These are phyloP conservation scores for Actinernus sp. DNA, from an alignment of 92 coral and sea anemone species.

Conservation along the genomic window DNA sequence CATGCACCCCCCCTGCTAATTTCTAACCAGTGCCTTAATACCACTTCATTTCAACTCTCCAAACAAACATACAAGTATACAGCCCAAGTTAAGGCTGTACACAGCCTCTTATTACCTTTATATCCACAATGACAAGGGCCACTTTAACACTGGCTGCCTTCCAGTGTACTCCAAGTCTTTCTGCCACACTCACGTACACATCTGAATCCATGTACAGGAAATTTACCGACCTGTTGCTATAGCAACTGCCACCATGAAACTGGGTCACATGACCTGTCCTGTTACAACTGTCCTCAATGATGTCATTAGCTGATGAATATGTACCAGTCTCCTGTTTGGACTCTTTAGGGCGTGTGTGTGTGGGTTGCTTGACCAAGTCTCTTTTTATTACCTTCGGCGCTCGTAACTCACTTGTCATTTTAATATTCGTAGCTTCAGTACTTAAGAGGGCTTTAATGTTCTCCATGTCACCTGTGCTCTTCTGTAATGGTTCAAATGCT, in stretches of 20 bases:
- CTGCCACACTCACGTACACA: conserved; percentile 81
- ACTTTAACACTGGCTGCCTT: conserved; percentile 51
- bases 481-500: conserved; percentile 21
- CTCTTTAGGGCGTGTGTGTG: neutral
- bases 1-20: too few species aligned
- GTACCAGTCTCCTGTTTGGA: too few species aligned
- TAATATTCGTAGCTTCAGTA: neutral
- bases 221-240: conserved; percentile 88
- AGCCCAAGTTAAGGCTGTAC: too few species aligned
- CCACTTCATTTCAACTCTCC: too few species aligned
- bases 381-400: conserved; percentile 9
- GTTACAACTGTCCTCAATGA: conserved; percentile 23
- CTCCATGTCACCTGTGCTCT: neutral
- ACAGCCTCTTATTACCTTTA: too few species aligned
- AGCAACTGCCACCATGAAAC: conserved; percentile 91
- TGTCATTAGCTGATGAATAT: neutral
- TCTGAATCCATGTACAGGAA: conserved; percentile 93
- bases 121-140: conserved; percentile 78
- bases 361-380: neutral
- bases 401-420: neutral
- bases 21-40: too few species aligned
- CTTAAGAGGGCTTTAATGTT: neutral
- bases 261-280: conserved; percentile 62
- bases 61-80: too few species aligned
- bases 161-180: conserved; percentile 74